Conservation (phyloP, 2,113 vertebrate genomes). For the Panthera leo region DNA sequence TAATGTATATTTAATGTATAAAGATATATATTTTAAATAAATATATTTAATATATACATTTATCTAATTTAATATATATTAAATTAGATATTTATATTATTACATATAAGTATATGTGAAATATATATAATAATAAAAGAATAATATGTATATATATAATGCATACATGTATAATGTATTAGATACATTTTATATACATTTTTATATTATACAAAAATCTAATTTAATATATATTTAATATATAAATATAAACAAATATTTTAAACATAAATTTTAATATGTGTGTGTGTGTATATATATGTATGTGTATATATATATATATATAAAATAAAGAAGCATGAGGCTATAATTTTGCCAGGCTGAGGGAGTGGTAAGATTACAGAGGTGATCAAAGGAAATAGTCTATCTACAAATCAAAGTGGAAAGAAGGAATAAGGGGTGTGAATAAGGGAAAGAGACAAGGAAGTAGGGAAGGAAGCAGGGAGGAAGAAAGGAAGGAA, state of each 20-base stretch:
- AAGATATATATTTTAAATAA: not conserved
- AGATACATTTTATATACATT: not conserved
- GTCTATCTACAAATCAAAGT: not conserved
- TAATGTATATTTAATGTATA: not conserved
- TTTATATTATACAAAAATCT: not conserved
- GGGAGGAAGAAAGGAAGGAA: not conserved
- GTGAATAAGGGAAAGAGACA: not conserved
- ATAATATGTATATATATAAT: too few species aligned
- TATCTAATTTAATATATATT: too few species aligned
- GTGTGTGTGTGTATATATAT: too few species aligned
- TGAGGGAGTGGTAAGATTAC: not conserved
- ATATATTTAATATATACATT: too few species aligned
- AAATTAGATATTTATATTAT: too few species aligned
- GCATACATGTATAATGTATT: not conserved
- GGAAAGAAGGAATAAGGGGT: not conserved
- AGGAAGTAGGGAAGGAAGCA: not conserved
- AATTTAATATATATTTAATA: not conserved
- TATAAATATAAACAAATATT: not conserved
- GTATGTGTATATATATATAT: not conserved
- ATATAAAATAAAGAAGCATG: not conserved
- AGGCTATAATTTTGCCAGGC: not conserved
- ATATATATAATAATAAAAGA: too few species aligned
- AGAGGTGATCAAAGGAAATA: not conserved
- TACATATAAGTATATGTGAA: too few species aligned
- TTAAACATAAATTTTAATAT: too few species aligned